Conservation (phyloP, 2,888 invertebrate genomes). For the Acrobeloides nanus region DNA sequence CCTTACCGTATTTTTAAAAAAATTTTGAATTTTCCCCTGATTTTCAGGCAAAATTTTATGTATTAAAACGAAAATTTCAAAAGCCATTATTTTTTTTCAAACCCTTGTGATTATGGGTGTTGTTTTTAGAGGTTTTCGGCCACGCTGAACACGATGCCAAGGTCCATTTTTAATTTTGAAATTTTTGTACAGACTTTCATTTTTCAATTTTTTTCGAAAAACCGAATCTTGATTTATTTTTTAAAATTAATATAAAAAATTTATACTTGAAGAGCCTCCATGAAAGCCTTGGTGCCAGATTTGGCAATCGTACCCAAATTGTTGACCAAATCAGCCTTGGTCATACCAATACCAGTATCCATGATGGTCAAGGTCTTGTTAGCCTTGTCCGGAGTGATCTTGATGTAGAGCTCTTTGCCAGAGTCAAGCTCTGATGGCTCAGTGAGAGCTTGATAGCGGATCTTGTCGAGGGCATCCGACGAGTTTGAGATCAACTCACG, state of each 20-base stretch:
- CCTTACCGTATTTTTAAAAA: no score
- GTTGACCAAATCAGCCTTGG: constrained; percentile 96
- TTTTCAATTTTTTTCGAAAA: constrained; percentile 8
- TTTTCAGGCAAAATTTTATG: neutral
- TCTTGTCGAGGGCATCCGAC: constrained; percentile 74
- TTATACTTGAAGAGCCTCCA: constrained; percentile 83
- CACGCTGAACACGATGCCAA: no score
- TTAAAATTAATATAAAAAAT: neutral
- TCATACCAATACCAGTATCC: constrained; percentile 79
- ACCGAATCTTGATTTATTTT: neutral
- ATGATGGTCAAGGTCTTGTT: constrained; percentile 89
- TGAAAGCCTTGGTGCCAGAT: constrained; percentile 99
- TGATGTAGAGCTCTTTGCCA: constrained; percentile 88
- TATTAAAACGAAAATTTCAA: neutral
- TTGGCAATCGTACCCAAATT: constrained; percentile 97
- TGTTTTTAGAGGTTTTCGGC: no score
- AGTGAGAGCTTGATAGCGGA: constrained; percentile 90
- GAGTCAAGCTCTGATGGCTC: constrained; percentile 85
- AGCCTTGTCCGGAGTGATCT: constrained; percentile 89
- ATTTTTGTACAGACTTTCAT: neutral
- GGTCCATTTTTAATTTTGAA: no score
- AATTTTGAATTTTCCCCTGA: no score
- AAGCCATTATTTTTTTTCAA: neutral
- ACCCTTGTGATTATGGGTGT: no score
- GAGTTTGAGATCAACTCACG: constrained; percentile 97